phyloP scores from a whole-genome alignment of 1,140 invertebrate genomes.

The Triops cancriformis region DNA sequence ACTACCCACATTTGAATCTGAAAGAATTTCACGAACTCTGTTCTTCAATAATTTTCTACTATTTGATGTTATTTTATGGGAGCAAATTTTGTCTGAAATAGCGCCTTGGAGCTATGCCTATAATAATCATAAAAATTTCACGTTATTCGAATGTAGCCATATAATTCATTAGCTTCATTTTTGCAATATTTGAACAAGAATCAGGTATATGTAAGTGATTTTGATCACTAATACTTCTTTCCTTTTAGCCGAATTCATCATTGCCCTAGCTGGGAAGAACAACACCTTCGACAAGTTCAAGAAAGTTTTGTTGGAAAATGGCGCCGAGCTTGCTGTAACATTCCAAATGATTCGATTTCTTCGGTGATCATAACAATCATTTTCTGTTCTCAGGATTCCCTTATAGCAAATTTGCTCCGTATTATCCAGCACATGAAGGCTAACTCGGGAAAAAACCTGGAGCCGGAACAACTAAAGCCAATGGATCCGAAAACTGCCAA shows the following conservation, averaged over 20 bases:
- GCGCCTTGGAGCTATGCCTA: too few relatives aligned
- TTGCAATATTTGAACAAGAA: too few relatives aligned
- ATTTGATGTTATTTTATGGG: too few relatives aligned
- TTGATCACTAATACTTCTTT: slow-evolving; percentile 33
- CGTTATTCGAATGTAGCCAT: too few relatives aligned
- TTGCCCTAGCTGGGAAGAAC: slow-evolving; percentile 83
- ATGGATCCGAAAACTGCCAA: slow-evolving; percentile 38
- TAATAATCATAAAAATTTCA: too few relatives aligned
- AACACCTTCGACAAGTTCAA: slow-evolving; percentile 78
- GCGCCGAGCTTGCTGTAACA: slow-evolving; percentile 74
- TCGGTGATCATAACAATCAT: slow-evolving; percentile 16
- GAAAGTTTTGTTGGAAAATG: slow-evolving; percentile 77
- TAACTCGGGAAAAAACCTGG: slow-evolving; percentile 35
- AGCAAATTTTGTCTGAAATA: too few relatives aligned
- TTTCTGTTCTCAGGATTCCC: slow-evolving; percentile 61
- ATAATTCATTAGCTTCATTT: too few relatives aligned
- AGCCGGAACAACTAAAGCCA: slow-evolving; percentile 30
- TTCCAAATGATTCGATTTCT: neutral
- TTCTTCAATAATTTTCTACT: too few relatives aligned
- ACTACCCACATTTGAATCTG: too few relatives aligned
- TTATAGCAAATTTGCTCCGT: slow-evolving; percentile 80
- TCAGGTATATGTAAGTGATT: slow-evolving; percentile 17
- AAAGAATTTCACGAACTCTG: too few relatives aligned
- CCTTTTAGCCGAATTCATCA: slow-evolving; percentile 89
- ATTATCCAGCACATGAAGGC: slow-evolving; percentile 93